These are phyloP conservation scores for Sepiola atlantica DNA, from an alignment of 2,888 invertebrate genomes.

Conservation along the genomic window DNA sequence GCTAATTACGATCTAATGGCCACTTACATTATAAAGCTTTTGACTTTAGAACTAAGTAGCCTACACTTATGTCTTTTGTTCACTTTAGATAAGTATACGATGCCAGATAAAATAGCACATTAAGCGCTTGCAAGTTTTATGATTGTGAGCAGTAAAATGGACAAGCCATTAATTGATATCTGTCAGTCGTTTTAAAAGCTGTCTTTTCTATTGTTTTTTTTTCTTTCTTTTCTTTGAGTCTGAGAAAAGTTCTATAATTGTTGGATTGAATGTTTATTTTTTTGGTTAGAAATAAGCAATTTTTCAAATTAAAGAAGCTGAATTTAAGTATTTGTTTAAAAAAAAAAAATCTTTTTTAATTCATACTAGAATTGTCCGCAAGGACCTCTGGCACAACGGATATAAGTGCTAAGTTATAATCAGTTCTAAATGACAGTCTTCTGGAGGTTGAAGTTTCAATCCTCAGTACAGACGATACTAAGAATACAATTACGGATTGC, in stretches of 20 bases:
- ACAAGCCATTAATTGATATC: not conserved
- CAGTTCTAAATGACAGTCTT: too few relatives aligned
- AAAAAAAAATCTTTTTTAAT: too few relatives aligned
- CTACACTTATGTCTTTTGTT: not conserved
- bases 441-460: too few relatives aligned
- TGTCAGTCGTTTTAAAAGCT: not conserved
- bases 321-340: too few relatives aligned
- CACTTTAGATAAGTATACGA: not conserved
- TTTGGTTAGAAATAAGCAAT: not conserved
- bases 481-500: too few relatives aligned
- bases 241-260: not conserved
- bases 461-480: too few relatives aligned
- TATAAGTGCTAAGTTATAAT: too few relatives aligned
- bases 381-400: too few relatives aligned
- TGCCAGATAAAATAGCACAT: conserved; percentile 32
- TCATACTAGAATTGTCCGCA: too few relatives aligned
- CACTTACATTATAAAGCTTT: conserved; percentile 7
- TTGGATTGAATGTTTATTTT: not conserved
- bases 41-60: conserved; percentile 1
- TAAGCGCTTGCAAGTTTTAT: not conserved
- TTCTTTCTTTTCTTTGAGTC: not conserved
- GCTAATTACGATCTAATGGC: conserved; percentile 32
- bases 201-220: not conserved
- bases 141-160: not conserved
- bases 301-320: not conserved